phyloP scores from a whole-genome alignment of 2,888 invertebrate genomes.

The Polydesmus complanatus region DNA sequence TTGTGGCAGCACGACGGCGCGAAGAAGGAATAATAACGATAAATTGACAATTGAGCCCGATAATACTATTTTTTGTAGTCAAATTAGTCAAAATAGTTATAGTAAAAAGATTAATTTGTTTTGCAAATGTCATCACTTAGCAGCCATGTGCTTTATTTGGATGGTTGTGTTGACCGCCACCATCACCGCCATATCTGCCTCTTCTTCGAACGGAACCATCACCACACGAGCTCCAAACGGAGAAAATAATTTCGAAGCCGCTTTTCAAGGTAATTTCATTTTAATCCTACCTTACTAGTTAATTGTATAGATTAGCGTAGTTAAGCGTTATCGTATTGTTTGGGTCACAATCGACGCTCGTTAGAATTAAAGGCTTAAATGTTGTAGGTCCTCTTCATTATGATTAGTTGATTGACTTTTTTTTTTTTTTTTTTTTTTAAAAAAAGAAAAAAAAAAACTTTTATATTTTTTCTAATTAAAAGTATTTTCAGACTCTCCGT shows the following conservation, averaged over 20 bases:
- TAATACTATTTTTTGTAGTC: neutral
- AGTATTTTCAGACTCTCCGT: too few species aligned
- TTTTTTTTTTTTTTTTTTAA: too few species aligned
- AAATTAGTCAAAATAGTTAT: neutral
- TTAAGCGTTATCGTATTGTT: too few species aligned
- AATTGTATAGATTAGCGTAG: too few species aligned
- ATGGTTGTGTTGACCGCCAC: neutral
- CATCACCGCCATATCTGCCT: neutral
- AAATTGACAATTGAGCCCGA: neutral
- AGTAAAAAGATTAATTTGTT: neutral
- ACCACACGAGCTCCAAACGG: neutral
- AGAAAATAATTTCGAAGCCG: neutral
- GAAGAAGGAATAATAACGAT: neutral
- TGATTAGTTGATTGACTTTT: too few species aligned
- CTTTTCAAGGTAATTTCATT: neutral
- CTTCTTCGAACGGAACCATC: neutral
- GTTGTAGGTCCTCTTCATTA: too few species aligned
- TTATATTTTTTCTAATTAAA: too few species aligned
- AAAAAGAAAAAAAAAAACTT: too few species aligned
- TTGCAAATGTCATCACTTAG: neutral
- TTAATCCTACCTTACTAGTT: too few species aligned
- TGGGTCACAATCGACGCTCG: too few species aligned
- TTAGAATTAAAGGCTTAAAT: too few species aligned
- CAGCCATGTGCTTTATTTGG: neutral
- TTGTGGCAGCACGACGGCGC: neutral